Base-by-base conservation (phyloP, 2,113 vertebrate species). In the Miniopterus natalensis region DNA sequence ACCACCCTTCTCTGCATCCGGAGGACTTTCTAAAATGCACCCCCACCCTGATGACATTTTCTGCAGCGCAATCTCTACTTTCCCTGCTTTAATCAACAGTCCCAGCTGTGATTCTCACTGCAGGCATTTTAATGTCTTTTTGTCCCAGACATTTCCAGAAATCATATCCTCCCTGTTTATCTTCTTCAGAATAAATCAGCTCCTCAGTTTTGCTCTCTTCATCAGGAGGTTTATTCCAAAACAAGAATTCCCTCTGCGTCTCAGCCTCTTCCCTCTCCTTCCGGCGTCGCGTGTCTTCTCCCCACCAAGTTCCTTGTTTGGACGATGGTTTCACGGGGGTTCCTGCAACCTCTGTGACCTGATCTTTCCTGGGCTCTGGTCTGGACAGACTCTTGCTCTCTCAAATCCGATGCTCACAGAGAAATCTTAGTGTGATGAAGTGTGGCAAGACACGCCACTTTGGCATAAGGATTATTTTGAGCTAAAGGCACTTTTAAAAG, bases 71-170 rank as follows among this genome's bases (percentile, higher is more conserved):
- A 74, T 51, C 29, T 90, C 40, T 18, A 27, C 11, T 55, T 77
- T 42, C 78, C 59, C 25, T 42, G 29, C 40, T 94, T 25, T 21
- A 73, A 47, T 17, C 45, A 65, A 57, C 36, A 40, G 49, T 55
- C 49, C 36, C 25, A 25, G 45, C 27, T 77, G 9, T 27, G 21
- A 80, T 47, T 61, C 84, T 74, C 78, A 49, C 49, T 55, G 63
- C 5, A 51, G 47, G 47, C 4, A 77, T 14, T 36, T 78, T 45
- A 61, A 75, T 79, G 78, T 51, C 57, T 74, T 83, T 78, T 92
- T 61, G 80, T 61, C 12, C 53, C 31, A 88, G 70, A 51, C 13
- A 66, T 71, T 83, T 93, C 68, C 74, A 94, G 79, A 96, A 93
- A 66, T 73, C 8, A 42, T 49, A 12, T 25, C 27, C 18, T 93